A percentile compares a stretch with the other conserved stretches of the same genome.
These are phyloP conservation scores for Aporophyla lueneburgensis DNA, from an alignment of 2,888 invertebrate species.

Conservation along the genomic window DNA sequence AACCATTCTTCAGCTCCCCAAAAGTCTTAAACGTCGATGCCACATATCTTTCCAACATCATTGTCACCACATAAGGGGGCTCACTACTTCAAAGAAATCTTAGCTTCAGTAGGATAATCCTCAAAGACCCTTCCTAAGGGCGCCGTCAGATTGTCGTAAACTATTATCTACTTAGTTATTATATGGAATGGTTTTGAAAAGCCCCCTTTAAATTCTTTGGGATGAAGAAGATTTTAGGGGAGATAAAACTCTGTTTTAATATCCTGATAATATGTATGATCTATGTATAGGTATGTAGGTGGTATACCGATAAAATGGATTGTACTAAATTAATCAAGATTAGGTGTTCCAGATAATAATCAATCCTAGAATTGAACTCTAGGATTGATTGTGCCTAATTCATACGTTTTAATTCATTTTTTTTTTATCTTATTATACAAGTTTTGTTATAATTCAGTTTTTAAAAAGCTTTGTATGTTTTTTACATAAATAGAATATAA, in stretches of 20 bases:
- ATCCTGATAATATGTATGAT: neutral
- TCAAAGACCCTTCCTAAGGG: conserved; percentile 60
- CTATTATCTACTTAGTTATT: conserved; percentile 47
- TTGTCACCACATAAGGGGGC: conserved; percentile 40
- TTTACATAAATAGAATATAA: too few relatives aligned
- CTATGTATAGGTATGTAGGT: neutral
- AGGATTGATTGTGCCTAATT: too few relatives aligned
- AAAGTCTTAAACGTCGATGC: conserved; percentile 10
- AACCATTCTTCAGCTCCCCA: neutral
- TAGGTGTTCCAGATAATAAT: too few relatives aligned
- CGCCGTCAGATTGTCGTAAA: conserved; percentile 48
- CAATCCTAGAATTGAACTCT: too few relatives aligned
- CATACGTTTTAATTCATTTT: too few relatives aligned
- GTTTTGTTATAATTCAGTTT: too few relatives aligned
- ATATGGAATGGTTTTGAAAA: conserved; percentile 37
- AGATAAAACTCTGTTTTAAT: conserved; percentile 13
- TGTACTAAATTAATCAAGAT: neutral
- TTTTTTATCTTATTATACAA: too few relatives aligned
- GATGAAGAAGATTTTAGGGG: conserved; percentile 29
- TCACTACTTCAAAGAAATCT: conserved; percentile 73
- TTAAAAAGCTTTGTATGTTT: too few relatives aligned
- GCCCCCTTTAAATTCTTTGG: conserved; percentile 16
- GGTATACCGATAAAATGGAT: neutral
- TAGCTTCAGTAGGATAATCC: conserved; percentile 70
- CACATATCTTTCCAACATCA: conserved; percentile 46